Base-by-base conservation (phyloP, 2,113 vertebrate species). In the Ceyx margarethae region DNA sequence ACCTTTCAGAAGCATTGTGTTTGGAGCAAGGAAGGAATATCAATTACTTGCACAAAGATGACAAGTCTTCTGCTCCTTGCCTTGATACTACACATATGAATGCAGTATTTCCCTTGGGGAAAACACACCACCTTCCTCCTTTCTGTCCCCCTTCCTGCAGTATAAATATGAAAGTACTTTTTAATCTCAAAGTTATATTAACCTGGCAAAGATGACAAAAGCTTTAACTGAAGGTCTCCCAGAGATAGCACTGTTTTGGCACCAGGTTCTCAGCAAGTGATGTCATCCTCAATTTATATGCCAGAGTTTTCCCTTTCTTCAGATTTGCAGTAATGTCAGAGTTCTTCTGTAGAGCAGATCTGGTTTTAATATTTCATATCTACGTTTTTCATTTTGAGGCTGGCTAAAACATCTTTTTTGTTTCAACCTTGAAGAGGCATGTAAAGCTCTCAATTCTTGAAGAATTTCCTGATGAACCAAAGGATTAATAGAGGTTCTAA, bases 291-390 rank as follows among this genome's bases (percentile, higher is more conserved):
- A 75, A 64, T 48, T 65, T 51, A 72, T 53, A 81, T 6, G 90
- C 94, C 93, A 95, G 94, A 94, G 61, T 35, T 95, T 91, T 90
- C 68, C 76, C 80, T 95, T 96, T 95, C 85, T 91, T 68, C 3
- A 33, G 69, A 77, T 91, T 83, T 78, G 95, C 73, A 68, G 90
- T 56, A 21, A 51, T 86, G 93, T 95, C 91, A 74, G 71, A 86
- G 94, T 90, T 88, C 88, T 61, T 74, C 90, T 75, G 51, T 2
- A 18, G 82, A 95, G 82, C 76, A 78, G 85, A 57, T 94, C 95
- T 95, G 95, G 5, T 96, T 96, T 90, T 46, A 94, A 95, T 95
- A 94, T 71, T 87, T 76, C 76, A 4, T 90, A 89, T 92, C 91
- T 86, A 88, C n/a, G 29, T 88, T 95, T 76, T 61, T 91, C 88